These are phyloP conservation scores for Cyclina sinensis DNA, from an alignment of 1,140 invertebrate genomes.

Conservation along the genomic window DNA sequence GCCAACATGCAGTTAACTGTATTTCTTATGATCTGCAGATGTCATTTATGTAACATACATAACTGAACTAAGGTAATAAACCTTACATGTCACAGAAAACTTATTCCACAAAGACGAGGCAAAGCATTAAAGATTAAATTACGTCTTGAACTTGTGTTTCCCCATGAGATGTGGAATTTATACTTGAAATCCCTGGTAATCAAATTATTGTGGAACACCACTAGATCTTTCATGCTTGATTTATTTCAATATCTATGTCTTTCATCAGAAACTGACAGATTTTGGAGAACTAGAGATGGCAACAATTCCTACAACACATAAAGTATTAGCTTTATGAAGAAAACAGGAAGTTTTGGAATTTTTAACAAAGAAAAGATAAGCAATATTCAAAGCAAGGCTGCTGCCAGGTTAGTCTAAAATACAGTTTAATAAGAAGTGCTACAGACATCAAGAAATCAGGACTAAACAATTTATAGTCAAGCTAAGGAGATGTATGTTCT, in stretches of 20 bases:
- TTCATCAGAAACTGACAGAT: not conserved
- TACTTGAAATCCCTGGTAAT: constrained; percentile 17
- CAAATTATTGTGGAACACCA: constrained; percentile 18
- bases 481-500: too few relatives aligned
- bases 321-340: too few relatives aligned
- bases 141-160: not conserved
- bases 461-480: too few relatives aligned
- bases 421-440: too few relatives aligned
- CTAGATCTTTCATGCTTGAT: constrained; percentile 1
- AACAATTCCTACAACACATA: too few relatives aligned
- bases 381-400: too few relatives aligned
- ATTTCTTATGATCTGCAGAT: too few relatives aligned
- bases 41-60: constrained; percentile 4
- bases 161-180: constrained; percentile 6
- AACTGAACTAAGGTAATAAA: not conserved
- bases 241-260: constrained; percentile 18
- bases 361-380: too few relatives aligned
- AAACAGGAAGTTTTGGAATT: too few relatives aligned
- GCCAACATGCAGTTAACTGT: too few relatives aligned
- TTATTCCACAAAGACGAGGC: constrained; percentile 10
- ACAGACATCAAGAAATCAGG: too few relatives aligned
- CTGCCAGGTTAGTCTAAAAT: too few relatives aligned
- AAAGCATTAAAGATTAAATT: constrained; percentile 36
- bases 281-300: not conserved
- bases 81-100: constrained; percentile 2